Conservation (phyloP, 2,888 invertebrate species). For the Chorisops tibialis region DNA sequence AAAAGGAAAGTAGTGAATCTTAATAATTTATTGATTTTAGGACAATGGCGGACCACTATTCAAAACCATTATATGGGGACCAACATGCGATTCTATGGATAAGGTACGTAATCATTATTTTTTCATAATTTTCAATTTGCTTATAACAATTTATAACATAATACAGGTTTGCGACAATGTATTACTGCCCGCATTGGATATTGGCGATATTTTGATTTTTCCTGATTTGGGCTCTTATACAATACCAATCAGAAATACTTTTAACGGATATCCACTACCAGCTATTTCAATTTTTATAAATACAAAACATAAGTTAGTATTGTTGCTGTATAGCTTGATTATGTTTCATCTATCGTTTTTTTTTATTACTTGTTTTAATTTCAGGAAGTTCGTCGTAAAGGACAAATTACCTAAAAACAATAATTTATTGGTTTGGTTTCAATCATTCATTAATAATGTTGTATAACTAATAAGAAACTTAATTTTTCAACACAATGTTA, state of each 20-base stretch:
- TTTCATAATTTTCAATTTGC: background rate
- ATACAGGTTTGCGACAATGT: slow-evolving; percentile 57
- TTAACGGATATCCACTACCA: slow-evolving; percentile 91
- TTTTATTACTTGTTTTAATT: too few relatives aligned
- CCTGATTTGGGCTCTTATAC: slow-evolving; percentile 99
- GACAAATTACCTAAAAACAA: too few relatives aligned
- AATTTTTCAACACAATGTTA: too few relatives aligned
- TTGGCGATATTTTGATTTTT: slow-evolving; percentile 88
- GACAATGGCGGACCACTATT: slow-evolving; percentile 50
- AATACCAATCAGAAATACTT: slow-evolving; percentile 83
- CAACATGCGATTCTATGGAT: slow-evolving; percentile 93
- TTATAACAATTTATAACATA: too few relatives aligned
- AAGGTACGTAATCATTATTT: slow-evolving; percentile 58
- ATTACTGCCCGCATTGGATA: slow-evolving; percentile 66
- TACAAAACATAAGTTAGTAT: slow-evolving; percentile 25
- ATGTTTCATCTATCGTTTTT: too few relatives aligned
- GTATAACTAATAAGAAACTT: too few relatives aligned
- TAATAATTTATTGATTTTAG: slow-evolving; percentile 27
- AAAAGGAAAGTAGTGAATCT: background rate
- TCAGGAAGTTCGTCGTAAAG: too few relatives aligned
- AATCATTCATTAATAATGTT: too few relatives aligned
- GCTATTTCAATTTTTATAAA: slow-evolving; percentile 56
- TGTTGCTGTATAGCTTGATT: background rate
- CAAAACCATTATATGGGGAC: slow-evolving; percentile 85
- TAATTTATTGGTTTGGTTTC: too few relatives aligned